Evolutionary conservation across 2,888 invertebrate genomes (phyloP), one percentile per base, ranked within the genome.

Genomic region (Philereme transversata): DNA sequence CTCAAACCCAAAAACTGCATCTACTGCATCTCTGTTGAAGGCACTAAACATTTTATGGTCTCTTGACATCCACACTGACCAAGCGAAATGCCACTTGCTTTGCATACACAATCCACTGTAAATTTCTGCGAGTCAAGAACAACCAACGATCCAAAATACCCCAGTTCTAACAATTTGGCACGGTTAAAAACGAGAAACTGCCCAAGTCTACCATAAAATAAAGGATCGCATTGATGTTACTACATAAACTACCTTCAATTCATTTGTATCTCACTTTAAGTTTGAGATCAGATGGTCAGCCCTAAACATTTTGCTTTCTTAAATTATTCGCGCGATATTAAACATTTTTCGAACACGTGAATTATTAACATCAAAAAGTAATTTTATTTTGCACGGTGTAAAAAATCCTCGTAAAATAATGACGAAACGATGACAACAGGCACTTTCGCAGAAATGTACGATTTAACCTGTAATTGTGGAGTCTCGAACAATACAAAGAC

Each of bases 401-500:
- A 35, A 55, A 64, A 44, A 7, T 53, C 36, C 55, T 57, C 35
- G 4, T 38, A 51, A 60, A 66, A 65, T 62, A 64, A 67, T 68
- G 58, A 67, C 58, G 51, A 57, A 58, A 54, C 52, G 64, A 60
- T 60, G 52, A 68, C 56, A 68, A 64, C 53, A 64, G 60, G 51
- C 67, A 67, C 64, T 69, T 67, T 51, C 50, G 47, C 38, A 51
- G 61, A 74, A 76, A 77, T 71, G 74, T 64, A 76, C 67, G 69
- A 73, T 73, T 76, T 73, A 76, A 73, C 72, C 71, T 70, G 68
- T 75, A 84, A 83, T 84, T 81, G 81, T 72, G 72, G 75, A 73
- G 78, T 77, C 78, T 79, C 70, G 69, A 81, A 86, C 85, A 87
- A 87, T 84, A 72, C 73, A 66, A 72, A 82, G 82, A 84, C 81